A percentile compares a stretch with the other conserved stretches of the same genome.
Evolutionary conservation across 1,140 invertebrate species (phyloP).

Genomic region (Eupristina koningsbergeri): DNA sequence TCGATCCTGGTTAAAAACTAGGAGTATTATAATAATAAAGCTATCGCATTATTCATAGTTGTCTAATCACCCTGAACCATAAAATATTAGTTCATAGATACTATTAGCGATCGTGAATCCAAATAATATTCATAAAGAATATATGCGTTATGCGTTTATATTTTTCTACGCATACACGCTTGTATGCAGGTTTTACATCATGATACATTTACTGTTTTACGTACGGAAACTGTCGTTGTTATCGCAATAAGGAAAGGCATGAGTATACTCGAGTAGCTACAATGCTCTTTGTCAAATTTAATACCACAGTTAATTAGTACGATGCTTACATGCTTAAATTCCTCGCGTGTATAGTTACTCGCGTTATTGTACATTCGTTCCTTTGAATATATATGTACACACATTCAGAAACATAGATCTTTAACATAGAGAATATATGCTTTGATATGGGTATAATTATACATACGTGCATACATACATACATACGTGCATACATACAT

Average conservation of each 20-base stretch:
- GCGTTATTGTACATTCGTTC: conserved; percentile 60
- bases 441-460: neutral
- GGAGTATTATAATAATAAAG: conserved; percentile 58
- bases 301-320: conserved; percentile 43
- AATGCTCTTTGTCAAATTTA: conserved; percentile 45
- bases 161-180: conserved; percentile 51
- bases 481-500: neutral
- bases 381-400: conserved; percentile 59
- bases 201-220: conserved; percentile 36
- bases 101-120: conserved; percentile 51
- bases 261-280: conserved; percentile 53
- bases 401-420: neutral
- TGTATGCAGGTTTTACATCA: conserved; percentile 42
- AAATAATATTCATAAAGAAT: conserved; percentile 54
- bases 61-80: conserved; percentile 43
- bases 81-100: conserved; percentile 40
- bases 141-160: conserved; percentile 56
- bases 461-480: neutral
- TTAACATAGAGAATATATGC: neutral
- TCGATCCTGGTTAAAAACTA: conserved; percentile 54
- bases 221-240: conserved; percentile 44
- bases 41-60: conserved; percentile 52
- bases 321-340: conserved; percentile 26
- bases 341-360: conserved; percentile 47
- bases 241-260: conserved; percentile 56